Conservation (phyloP, 1,140 invertebrate genomes). For the Brachionus manjavacas region DNA sequence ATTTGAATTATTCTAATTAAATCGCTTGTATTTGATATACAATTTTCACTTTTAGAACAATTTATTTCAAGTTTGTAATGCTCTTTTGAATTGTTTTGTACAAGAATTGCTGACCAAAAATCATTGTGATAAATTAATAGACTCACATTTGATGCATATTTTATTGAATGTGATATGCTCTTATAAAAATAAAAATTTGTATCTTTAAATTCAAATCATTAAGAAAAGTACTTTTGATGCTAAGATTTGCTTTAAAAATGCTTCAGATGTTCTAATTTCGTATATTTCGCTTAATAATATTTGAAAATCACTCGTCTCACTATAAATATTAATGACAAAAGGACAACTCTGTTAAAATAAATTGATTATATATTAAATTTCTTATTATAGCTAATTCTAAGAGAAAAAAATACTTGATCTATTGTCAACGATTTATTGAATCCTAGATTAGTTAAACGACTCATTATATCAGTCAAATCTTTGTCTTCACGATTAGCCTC, state of each 20-base stretch:
- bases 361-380: background rate
- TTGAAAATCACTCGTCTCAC: background rate
- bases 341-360: slow-evolving; percentile 4
- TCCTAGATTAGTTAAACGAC: background rate
- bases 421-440: slow-evolving; percentile 24
- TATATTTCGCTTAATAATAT: slow-evolving; percentile 23
- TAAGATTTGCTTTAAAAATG: slow-evolving; percentile 8
- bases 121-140: background rate
- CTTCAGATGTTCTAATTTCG: background rate
- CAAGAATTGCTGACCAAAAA: background rate
- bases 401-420: slow-evolving; percentile 25
- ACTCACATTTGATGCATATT: background rate
- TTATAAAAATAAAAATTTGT: background rate
- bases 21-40: background rate
- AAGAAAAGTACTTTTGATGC: background rate
- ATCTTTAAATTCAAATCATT: background rate
- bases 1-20: background rate
- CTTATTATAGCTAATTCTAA: background rate
- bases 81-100: background rate
- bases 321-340: background rate
- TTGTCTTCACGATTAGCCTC: background rate
- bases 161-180: background rate
- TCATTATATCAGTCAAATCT: background rate
- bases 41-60: slow-evolving; percentile 39
- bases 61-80: background rate